Conservation (phyloP, 2,797 vertebrate species). For the Pterois miles region DNA sequence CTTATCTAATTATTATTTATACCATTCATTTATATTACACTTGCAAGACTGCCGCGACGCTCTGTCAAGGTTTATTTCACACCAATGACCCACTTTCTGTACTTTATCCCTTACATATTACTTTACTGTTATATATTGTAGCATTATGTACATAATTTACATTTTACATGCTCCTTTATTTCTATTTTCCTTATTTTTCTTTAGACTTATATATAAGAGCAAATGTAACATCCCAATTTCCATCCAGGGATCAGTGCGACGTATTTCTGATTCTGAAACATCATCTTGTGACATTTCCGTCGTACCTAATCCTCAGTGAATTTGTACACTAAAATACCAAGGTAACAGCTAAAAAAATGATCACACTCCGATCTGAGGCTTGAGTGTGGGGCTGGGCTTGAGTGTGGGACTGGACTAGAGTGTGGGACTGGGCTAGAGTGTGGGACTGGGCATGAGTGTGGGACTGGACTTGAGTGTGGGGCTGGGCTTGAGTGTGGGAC, state of each 20-base stretch:
- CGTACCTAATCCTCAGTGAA: not conserved
- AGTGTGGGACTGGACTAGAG: no score
- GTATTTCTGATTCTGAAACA: not conserved
- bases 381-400: no score
- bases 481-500: no score
- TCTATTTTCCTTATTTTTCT: not conserved
- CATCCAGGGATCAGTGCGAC: not conserved
- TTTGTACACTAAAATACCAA: not conserved
- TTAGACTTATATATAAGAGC: not conserved
- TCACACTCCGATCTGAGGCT: slow-evolving; percentile 37
- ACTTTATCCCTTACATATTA: not conserved
- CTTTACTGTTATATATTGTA: not conserved
- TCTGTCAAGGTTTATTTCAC: no score
- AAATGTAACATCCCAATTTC: not conserved
- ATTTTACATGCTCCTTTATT: not conserved
- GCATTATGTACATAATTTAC: not conserved
- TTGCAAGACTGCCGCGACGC: no score
- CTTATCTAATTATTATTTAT: no score
- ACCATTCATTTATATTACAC: no score
- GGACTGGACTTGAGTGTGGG: no score
- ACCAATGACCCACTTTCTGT: no score
- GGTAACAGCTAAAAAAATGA: not conserved
- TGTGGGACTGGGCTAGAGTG: no score
- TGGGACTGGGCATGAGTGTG: no score
- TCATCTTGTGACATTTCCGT: not conserved